Base-by-base conservation (phyloP, 2,888 invertebrate species). In the Erebia aethiops region DNA sequence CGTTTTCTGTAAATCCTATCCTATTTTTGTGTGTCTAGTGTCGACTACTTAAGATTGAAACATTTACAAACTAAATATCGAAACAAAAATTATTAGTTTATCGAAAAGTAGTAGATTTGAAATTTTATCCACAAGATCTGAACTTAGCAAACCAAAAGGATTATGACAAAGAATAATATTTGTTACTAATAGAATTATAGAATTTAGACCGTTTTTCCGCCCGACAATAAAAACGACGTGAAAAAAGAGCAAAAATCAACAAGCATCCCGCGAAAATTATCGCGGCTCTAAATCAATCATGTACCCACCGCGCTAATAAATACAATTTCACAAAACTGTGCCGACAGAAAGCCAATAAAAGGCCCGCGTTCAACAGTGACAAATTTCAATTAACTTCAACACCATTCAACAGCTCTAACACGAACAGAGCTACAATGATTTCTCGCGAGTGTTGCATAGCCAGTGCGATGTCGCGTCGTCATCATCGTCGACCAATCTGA, bases 231-330 rank as follows among this genome's bases (percentile, higher is more conserved):
- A 62, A 46, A 2, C 61, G 46, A 49, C 61, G 46, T 18, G 14
- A 49, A 43, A 49, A 64, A 63, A 35, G n/a, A 51, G 35, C 13
- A 56, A 16, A 56, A 66, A 58, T 58, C 57, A 67, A 67, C 57
- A n/a, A n/a, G 49, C 57, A n/a, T 49, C 21, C 66, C 21, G 66
- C 66, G 57, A 57, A 67, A 21, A 67, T 67, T 58, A 67, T 67
- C 58, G 63, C 58, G 62, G 63, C 69, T 58, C 71, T 71, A 73
- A 73, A 73, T 73, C 71, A 73, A 73, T 71, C 71, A 73, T 71
- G 63, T 49, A 58, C 35, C 35, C 35, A 35, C 62, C 56, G 49
- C 49, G 65, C 69, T 69, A 72, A 71, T 73, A 69, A 73, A 73
- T 69, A 71, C 63, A 67, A 69, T 67, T 67, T 61, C 63, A 54